A percentile compares a stretch with the other conserved stretches of the same genome.
Evolutionary conservation across 2,113 vertebrate species (phyloP).

Genomic region (Tenebrosternarchus preto): DNA sequence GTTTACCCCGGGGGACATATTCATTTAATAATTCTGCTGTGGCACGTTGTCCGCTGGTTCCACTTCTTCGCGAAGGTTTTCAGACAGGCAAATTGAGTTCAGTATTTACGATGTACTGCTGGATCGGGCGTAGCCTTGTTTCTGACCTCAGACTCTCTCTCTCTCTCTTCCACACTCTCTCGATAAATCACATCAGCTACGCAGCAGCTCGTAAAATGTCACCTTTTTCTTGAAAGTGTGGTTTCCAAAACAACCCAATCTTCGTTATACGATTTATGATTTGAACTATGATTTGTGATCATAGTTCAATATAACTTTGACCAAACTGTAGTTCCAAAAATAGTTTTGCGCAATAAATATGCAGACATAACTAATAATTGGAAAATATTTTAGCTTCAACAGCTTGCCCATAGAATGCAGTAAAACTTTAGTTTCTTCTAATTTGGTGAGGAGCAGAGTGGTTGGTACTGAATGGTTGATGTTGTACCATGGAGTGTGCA

Average conservation of each 20-base stretch:
- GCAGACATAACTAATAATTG: too few relatives aligned
- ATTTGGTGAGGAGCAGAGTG: background rate
- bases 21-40: constrained; percentile 53
- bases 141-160: constrained; percentile 23
- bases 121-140: constrained; percentile 12
- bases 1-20: background rate
- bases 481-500: constrained; percentile 44
- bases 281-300: too few relatives aligned
- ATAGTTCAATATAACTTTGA: too few relatives aligned
- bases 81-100: constrained; percentile 50
- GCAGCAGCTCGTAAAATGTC: constrained; percentile 3
- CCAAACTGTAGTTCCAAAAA: too few relatives aligned
- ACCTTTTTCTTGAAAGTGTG: too few relatives aligned
- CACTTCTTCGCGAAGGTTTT: constrained; percentile 6
- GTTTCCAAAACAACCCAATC: too few relatives aligned
- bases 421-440: too few relatives aligned
- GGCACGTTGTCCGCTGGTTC: constrained; percentile 78
- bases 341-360: too few relatives aligned
- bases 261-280: too few relatives aligned
- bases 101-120: constrained; percentile 37
- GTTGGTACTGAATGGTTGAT: constrained; percentile 15
- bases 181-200: constrained; percentile 17
- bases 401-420: too few relatives aligned
- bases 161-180: constrained; percentile 18
- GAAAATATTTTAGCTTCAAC: too few relatives aligned